Conservation (phyloP, 2,113 vertebrate genomes). For the Petrocephalus zakoni region DNA sequence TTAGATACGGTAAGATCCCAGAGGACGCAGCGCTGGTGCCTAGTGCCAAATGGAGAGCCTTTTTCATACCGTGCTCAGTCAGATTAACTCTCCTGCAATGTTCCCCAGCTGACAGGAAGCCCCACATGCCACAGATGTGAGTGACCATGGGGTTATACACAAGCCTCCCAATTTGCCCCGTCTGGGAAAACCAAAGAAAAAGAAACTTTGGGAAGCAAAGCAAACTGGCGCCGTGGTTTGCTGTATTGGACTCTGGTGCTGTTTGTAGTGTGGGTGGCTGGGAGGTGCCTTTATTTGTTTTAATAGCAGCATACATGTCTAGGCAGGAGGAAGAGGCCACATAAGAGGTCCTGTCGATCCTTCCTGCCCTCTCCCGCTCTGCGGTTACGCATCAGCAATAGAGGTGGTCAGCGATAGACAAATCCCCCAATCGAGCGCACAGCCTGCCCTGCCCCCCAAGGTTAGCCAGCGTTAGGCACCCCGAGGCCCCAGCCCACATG, state of each 20-base stretch:
- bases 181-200: not conserved
- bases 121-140: conserved; percentile 17
- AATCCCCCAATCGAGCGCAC: not conserved
- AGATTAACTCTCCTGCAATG: conserved; percentile 31
- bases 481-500: not conserved
- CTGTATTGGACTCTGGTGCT: not conserved
- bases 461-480: not conserved
- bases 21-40: not conserved
- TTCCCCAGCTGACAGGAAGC: conserved; percentile 19
- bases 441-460: not conserved
- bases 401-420: not conserved
- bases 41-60: not conserved
- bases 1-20: not conserved
- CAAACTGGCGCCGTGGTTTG: not conserved
- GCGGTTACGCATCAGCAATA: not conserved
- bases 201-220: not conserved
- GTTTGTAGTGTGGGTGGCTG: not conserved
- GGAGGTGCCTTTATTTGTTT: not conserved
- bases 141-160: conserved; percentile 25
- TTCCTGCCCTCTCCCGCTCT: not conserved
- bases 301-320: not conserved
- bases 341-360: not conserved
- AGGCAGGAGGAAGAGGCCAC: not conserved
- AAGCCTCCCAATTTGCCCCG: conserved; percentile 37
- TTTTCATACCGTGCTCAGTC: not conserved